Evolutionary conservation across 2,888 invertebrate genomes (phyloP).

Genomic region (Euplexia lucipara): DNA sequence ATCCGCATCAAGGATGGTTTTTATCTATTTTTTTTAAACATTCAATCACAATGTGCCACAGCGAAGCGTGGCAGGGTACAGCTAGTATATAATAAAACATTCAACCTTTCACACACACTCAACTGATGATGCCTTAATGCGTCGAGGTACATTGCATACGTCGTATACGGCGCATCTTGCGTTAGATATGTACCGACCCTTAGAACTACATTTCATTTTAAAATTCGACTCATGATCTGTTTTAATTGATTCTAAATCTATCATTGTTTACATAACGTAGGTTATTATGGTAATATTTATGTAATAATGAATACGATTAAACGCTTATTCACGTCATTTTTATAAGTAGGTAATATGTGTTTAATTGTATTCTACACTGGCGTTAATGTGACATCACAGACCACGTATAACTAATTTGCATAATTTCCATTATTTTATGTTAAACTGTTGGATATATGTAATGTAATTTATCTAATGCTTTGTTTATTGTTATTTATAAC

Average conservation of each 20-base stretch:
- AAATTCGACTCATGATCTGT: conserved; percentile 15
- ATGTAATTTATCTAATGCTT: conserved; percentile 9
- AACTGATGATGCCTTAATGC: too few species aligned
- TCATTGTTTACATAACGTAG: conserved; percentile 27
- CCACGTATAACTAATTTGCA: conserved; percentile 42
- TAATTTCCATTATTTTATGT: conserved; percentile 42
- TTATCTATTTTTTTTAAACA: too few species aligned
- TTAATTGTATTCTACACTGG: conserved; percentile 27
- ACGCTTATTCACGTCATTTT: conserved; percentile 30
- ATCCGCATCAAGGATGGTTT: too few species aligned
- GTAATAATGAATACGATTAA: conserved; percentile 28
- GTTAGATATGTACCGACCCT: too few species aligned
- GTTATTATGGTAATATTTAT: conserved; percentile 37
- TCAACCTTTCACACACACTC: too few species aligned
- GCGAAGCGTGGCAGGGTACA: too few species aligned
- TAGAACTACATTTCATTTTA: conserved; percentile 1
- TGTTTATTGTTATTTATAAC: conserved; percentile 19
- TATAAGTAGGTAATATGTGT: conserved; percentile 43
- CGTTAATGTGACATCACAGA: conserved; percentile 37
- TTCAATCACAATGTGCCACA: too few species aligned
- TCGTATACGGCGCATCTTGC: too few species aligned
- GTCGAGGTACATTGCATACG: too few species aligned
- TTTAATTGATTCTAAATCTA: conserved; percentile 42
- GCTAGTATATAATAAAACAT: too few species aligned
- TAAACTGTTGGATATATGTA: conserved; percentile 11